Base-by-base conservation (phyloP, 2,888 invertebrate species). In the Geotrupes spiniger region DNA sequence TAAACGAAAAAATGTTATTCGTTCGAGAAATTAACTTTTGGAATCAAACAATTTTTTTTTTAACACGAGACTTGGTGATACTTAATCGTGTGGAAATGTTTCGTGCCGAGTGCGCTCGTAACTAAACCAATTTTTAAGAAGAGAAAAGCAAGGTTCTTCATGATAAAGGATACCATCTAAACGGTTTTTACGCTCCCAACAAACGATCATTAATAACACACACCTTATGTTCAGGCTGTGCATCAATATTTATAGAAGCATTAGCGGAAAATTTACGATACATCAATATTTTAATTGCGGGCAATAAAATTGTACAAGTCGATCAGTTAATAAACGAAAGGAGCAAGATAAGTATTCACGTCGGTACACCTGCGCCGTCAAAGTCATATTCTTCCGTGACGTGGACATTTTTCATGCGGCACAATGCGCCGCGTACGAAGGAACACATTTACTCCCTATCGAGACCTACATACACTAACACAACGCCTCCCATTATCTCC, bases 401-500 rank as follows among this genome's bases (percentile, higher is more conserved):
- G 12, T 12, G 8, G 10, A n/a, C 31, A 29, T 29, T 29, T 29
- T 29, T 21, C 21, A 21, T 21, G 21, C 21, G 21, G 21, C 6
- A 21, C 21, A 21, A 21, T 4, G 21, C 21, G 21, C 21, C 6
- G 21, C 21, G 6, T 21, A 6, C 21, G 21, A 42, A 49, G 44
- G 54, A 56, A 36, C 49, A 57, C 58, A 61, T 61, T 56, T 56
- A 54, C 61, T 58, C 61, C 61, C 61, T 53, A 58, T 44, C 38
- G 61, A 31, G 61, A 41, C 45, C 43, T 49, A 60, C 58, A 57
- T 55, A 54, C 52, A 38, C 51, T 47, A 48, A 52, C 49, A 56
- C 58, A 57, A 57, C 58, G 51, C 56, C 53, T 60, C 59, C n/a
- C 57, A 58, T 60, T 61, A 61, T 55, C 53, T 53, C n/a, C n/a